Percentiles rank a stretch among this genome's conserved stretches.
phyloP scores from a whole-genome alignment of 2,113 vertebrate genomes.

The Cyprinus carpio region DNA sequence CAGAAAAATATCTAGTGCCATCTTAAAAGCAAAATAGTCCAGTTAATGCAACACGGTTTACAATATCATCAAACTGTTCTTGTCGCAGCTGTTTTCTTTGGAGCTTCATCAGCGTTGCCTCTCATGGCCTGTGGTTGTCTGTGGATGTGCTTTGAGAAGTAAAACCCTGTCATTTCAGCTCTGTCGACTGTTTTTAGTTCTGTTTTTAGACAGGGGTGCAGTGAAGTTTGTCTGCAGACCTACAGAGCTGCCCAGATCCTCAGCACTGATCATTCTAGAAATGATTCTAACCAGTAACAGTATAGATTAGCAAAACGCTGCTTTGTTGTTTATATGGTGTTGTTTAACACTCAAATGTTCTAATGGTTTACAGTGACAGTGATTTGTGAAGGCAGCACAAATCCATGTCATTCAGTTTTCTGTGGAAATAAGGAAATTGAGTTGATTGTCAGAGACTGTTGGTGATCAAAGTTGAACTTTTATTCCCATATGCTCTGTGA shows the following conservation, averaged over 20 bases:
- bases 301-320: not conserved
- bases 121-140: conserved; percentile 40
- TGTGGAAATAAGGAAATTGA: not conserved
- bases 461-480: not conserved
- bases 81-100: conserved; percentile 5
- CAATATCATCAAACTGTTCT: conserved; percentile 11
- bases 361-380: not conserved
- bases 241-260: conserved; percentile 24
- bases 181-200: conserved; percentile 42
- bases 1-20: not conserved
- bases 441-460: not conserved
- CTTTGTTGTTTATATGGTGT: not conserved
- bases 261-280: not conserved
- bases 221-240: conserved; percentile 32
- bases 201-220: conserved; percentile 33
- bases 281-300: not conserved
- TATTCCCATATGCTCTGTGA: not conserved
- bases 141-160: conserved; percentile 29
- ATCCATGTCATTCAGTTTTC: not conserved
- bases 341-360: not conserved
- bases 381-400: not conserved
- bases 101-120: conserved; percentile 12
- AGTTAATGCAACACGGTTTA: not conserved
- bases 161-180: conserved; percentile 50
- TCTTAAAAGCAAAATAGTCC: not conserved